Conservation (phyloP, 2,797 vertebrate species). For the Anniella stebbinsi region DNA sequence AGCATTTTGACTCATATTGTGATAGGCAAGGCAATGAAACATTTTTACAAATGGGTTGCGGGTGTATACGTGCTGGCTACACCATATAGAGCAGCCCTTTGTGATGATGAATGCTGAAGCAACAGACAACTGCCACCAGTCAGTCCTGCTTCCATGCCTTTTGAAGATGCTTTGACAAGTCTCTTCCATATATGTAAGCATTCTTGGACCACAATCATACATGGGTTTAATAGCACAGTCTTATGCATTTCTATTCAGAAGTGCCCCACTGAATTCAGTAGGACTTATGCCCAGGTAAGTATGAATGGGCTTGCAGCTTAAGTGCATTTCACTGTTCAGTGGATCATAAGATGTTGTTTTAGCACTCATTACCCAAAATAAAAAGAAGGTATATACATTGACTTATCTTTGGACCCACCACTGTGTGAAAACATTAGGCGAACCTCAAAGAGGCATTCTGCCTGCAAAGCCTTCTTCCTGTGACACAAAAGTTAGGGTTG, state of each 20-base stretch:
- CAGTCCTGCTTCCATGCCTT: neutral
- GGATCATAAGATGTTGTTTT: too few species aligned
- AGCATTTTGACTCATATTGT: neutral
- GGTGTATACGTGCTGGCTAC: neutral
- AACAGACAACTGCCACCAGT: neutral
- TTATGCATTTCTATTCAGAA: neutral
- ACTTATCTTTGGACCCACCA: neutral
- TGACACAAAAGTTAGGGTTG: neutral
- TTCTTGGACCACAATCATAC: neutral
- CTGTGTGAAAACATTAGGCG: neutral
- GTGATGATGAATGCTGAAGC: neutral
- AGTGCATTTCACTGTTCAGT: neutral
- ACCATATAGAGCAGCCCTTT: neutral
- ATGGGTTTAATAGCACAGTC: too few species aligned
- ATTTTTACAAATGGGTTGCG: neutral
- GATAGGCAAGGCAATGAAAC: neutral
- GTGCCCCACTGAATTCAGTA: neutral
- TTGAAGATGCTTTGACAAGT: neutral
- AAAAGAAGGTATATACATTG: neutral
- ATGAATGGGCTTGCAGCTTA: too few species aligned
- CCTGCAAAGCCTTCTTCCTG: neutral
- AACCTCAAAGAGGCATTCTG: neutral
- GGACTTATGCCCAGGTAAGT: neutral
- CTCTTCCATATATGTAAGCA: neutral
- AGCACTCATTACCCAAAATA: neutral